Conservation (phyloP, 2,113 vertebrate genomes). For the Balaenoptera acutorostrata region DNA sequence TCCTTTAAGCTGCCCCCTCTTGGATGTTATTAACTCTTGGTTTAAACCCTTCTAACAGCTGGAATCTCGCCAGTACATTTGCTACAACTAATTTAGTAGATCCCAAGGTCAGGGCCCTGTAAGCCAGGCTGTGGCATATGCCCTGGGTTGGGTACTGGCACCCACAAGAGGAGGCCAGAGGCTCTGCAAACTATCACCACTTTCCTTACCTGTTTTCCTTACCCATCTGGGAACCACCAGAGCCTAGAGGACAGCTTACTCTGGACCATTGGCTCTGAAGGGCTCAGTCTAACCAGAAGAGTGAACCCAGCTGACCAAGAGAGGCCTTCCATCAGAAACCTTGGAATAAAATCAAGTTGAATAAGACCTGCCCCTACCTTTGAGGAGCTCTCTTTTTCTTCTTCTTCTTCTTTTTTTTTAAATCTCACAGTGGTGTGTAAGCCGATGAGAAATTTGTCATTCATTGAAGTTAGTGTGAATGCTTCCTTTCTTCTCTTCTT, state of each 20-base stretch:
- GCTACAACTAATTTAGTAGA: background rate
- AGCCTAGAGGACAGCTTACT: background rate
- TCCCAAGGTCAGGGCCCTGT: background rate
- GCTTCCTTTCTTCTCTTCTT: background rate
- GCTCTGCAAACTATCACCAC: background rate
- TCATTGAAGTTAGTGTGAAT: background rate
- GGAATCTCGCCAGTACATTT: background rate
- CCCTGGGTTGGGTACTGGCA: background rate
- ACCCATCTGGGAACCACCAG: background rate
- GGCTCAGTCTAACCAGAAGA: background rate
- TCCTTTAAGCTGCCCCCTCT: background rate
- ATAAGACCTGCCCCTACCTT: background rate
- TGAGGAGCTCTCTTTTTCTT: background rate
- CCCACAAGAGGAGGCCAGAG: background rate
- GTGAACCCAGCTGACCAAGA: background rate
- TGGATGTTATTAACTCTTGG: background rate
- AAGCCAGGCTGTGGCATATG: background rate
- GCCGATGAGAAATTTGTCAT: background rate
- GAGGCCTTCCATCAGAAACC: background rate
- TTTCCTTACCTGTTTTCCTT: background rate
- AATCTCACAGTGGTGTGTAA: background rate
- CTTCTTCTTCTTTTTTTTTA: background rate
- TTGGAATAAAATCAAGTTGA: background rate
- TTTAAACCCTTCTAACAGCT: background rate
- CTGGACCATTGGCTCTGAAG: background rate